Conservation (phyloP, 1,140 invertebrate species). For the Kradibia gibbosae region DNA sequence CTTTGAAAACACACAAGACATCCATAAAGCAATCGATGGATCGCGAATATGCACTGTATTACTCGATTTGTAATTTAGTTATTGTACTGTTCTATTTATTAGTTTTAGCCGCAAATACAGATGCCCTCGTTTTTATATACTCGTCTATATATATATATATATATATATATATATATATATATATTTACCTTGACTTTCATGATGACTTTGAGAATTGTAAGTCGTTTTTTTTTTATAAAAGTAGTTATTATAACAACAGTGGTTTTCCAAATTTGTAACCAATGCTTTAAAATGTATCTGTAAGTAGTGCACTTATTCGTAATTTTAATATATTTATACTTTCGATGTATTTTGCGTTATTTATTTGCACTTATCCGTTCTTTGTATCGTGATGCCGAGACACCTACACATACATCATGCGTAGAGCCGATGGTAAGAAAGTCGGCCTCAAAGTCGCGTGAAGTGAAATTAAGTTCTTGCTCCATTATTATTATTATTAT, state of each 20-base stretch:
- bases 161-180: background rate
- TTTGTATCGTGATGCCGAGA: no score
- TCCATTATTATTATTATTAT: no score
- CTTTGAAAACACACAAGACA: background rate
- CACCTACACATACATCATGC: no score
- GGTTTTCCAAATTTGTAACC: background rate
- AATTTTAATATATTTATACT: background rate
- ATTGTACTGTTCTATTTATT: conserved; percentile 11
- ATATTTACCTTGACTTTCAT: conserved; percentile 10
- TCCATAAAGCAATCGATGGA: background rate
- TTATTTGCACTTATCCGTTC: no score
- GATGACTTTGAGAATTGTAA: conserved; percentile 30
- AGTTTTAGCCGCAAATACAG: background rate
- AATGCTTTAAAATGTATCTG: background rate
- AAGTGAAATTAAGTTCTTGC: no score
- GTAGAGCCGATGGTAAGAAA: no score
- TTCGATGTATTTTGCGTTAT: background rate
- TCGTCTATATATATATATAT: no score
- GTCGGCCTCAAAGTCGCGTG: no score
- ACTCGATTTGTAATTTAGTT: conserved; percentile 12
- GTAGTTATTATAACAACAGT: no score
- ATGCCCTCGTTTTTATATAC: conserved; percentile 18
- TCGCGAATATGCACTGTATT: background rate
- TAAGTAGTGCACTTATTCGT: background rate
- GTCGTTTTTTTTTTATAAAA: background rate